Evolutionary conservation across 2,113 vertebrate genomes (phyloP).

Genomic region (Ariopsis seemanni): DNA sequence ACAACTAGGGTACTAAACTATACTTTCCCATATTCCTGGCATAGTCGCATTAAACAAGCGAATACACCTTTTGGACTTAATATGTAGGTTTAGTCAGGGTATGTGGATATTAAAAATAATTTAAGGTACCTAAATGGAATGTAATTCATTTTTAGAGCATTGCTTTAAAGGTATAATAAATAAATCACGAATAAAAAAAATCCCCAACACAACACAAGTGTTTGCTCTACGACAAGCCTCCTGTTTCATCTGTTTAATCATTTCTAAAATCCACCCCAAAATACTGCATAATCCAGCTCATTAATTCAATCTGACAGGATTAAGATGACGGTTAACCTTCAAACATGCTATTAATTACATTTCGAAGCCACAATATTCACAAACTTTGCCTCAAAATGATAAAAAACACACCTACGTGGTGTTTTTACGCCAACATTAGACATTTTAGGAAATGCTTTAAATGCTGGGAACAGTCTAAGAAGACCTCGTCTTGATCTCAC

Average conservation of each 20-base stretch:
- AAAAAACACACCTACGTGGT: background rate
- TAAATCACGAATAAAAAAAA: background rate
- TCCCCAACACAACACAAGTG: background rate
- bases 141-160: background rate
- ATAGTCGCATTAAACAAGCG: background rate
- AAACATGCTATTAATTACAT: conserved; percentile 24
- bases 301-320: conserved; percentile 61
- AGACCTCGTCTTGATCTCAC: background rate
- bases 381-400: too few relatives aligned
- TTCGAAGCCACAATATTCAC: background rate
- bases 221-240: background rate
- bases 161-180: background rate
- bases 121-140: too few relatives aligned
- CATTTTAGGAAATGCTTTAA: background rate
- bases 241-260: background rate
- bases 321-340: conserved; percentile 64
- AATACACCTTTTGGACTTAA: too few relatives aligned
- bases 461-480: background rate
- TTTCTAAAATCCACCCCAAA: background rate
- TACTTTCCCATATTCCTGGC: background rate
- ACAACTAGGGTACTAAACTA: background rate
- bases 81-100: background rate
- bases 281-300: conserved; percentile 56
- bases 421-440: background rate
- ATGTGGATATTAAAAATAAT: background rate